Evolutionary conservation across 2,113 vertebrate species (phyloP), one percentile per base, ranked within the genome.

Genomic region (Ovibos moschatus): DNA sequence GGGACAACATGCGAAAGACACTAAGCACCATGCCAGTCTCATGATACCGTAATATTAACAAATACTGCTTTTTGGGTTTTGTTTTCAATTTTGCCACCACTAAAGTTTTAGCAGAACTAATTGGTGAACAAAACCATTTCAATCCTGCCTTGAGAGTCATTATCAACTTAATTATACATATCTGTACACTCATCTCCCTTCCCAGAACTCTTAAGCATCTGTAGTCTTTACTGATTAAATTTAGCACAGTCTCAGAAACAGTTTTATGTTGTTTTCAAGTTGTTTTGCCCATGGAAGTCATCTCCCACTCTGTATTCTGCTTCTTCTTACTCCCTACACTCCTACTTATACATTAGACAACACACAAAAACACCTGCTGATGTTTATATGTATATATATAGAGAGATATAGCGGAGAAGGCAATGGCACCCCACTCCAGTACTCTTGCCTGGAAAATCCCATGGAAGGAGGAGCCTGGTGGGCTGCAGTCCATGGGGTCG

Each of bases 121-220:
- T 0, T 74, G 40, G 57, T 85, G 17, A 93, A 76, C 23, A 79
- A 94, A 97, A 28, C 3, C 11, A 83, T n/a, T 16, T 89, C 47
- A 74, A 47, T 28, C 12, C 25, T 87, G 45, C 55, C 97, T 76
- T 89, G 57, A 97, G 6, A 88, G 43, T 96, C 43, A 17, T 67
- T 91, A 67, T 60, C 47, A 93, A 91, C 27, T 91, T 76, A 85
- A 94, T 27, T 58, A 83, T 47, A 81, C 0, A 6, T 28, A 47
- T 51, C 30, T 89, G 12, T 90, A 94, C 1, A 82, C 19, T 58
- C 5, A 45, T 40, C 33, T 94, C 58, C 84, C n/a, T 93, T 91
- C 86, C 30, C 27, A 78, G n/a, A 96, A 89, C 40, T 81, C 30
- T 82, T 55, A 79, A 74, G 74, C 85, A 71, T 53, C 11, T 88